Evolutionary conservation across 1,140 invertebrate genomes (phyloP), one percentile per base, ranked within the genome.

Genomic region (Neodiprion lecontei): DNA sequence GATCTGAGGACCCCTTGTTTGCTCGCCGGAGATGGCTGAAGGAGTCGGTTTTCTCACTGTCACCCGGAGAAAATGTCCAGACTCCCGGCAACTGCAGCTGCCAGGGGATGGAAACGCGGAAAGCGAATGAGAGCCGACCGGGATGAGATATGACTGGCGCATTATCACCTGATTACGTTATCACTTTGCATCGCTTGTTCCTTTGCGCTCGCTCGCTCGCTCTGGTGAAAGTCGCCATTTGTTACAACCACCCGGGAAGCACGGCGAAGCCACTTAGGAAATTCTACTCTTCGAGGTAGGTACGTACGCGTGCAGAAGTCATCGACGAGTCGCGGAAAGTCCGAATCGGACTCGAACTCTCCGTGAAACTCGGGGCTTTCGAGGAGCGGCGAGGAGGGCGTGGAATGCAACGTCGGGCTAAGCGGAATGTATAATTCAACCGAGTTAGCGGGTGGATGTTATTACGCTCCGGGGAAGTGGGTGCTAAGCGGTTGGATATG

Each of bases 401-500:
- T 5, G 28, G 28, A 40, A 40, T 40, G 28, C 28, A 40, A 40
- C 28, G 28, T 40, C 28, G 28, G 2, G 8, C n/a, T 61, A 61
- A 81, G 85, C 84, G 84, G 86, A 87, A 87, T 85, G 84, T 86
- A 85, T 87, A 88, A 88, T 88, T 88, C 87, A 85, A 87, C 87
- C 86, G 87, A 88, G 85, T 86, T 85, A 86, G 53, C n/a, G n/a
- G 53, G 53, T 61, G 85, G 84, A 82, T 79, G 81, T 78, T 88
- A 88, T 87, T 85, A 84, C 86, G 87, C 87, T 87, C 87, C 78
- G 85, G 87, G 87, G 87, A 88, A 87, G 87, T 86, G 86, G 87
- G 87, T 87, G 86, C 86, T 88, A 88, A 88, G 87, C 86, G 87
- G 79, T 85, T 83, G 84, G 83, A 86, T 88, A 87, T 87, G 87